Evolutionary conservation across 2,797 vertebrate species (phyloP).

Genomic region (Ara ararauna): DNA sequence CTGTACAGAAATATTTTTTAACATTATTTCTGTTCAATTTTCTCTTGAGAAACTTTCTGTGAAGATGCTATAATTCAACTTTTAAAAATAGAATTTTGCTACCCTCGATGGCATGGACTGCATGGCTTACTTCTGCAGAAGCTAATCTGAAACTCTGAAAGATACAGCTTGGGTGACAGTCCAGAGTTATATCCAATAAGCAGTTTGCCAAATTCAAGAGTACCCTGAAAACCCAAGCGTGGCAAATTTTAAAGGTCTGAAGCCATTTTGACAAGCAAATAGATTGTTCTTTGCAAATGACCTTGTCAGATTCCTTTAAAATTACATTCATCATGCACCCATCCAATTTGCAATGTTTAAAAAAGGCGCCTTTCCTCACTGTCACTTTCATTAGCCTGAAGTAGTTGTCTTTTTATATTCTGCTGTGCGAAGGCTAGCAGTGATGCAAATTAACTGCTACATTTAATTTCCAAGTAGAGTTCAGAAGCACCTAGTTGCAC

Average conservation of each 20-base stretch:
- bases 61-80: not conserved
- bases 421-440: not conserved
- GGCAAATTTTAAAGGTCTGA: conserved; percentile 11
- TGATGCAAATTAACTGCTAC: conserved; percentile 57
- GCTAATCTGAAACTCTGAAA: not conserved
- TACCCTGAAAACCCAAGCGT: not conserved
- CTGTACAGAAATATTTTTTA: not conserved
- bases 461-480: conserved; percentile 19
- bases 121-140: not conserved
- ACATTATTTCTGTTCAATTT: not conserved
- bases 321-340: conserved; percentile 21
- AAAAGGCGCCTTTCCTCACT: conserved; percentile 21
- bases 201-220: conserved; percentile 5
- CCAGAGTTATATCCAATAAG: not conserved
- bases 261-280: not conserved
- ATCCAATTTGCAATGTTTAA: conserved; percentile 46
- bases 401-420: conserved; percentile 13
- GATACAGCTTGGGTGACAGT: not conserved
- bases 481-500: not conserved
- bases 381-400: conserved; percentile 58
- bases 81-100: not conserved
- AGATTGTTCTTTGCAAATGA: not conserved
- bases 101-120: fast-evolving
- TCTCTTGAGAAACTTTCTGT: not conserved
- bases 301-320: conserved; percentile 65